Evolutionary conservation across 2,113 vertebrate genomes (phyloP).

Genomic region (Ailurus styani): DNA sequence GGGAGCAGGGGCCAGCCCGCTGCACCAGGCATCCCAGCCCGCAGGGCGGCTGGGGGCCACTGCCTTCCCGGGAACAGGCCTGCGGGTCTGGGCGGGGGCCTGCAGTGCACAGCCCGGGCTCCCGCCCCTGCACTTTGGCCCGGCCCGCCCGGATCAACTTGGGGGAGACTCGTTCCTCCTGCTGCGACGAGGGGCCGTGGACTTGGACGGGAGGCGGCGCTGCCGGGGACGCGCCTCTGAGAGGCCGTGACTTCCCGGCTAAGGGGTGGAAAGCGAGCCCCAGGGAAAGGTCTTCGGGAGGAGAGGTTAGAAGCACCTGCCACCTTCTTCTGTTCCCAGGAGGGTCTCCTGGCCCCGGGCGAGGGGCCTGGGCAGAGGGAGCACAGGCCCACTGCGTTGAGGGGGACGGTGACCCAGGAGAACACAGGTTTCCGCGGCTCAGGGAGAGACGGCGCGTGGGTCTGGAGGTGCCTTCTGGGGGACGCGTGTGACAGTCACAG

Average conservation of each 20-base stretch:
- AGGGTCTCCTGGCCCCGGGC: background rate
- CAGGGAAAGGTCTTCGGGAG: too few species aligned
- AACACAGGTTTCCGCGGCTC: fast-evolving
- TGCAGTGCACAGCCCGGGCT: fast-evolving
- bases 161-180: fast-evolving
- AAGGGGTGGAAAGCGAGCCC: background rate
- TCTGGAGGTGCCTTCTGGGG: too few species aligned
- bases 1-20: fast-evolving
- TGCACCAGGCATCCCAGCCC: fast-evolving
- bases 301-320: background rate
- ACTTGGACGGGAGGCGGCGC: too few species aligned
- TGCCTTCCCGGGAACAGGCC: fast-evolving
- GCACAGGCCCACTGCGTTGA: fast-evolving
- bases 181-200: background rate
- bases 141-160: fast-evolving
- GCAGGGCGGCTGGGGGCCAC: fast-evolving
- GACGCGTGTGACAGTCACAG: fast-evolving
- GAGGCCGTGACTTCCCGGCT: fast-evolving
- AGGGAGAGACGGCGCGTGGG: background rate
- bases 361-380: background rate
- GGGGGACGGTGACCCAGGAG: fast-evolving
- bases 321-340: background rate
- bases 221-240: fast-evolving
- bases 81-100: fast-evolving
- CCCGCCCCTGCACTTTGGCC: background rate